Conservation (phyloP, 2,113 vertebrate species). For the Gavialis gangeticus region DNA sequence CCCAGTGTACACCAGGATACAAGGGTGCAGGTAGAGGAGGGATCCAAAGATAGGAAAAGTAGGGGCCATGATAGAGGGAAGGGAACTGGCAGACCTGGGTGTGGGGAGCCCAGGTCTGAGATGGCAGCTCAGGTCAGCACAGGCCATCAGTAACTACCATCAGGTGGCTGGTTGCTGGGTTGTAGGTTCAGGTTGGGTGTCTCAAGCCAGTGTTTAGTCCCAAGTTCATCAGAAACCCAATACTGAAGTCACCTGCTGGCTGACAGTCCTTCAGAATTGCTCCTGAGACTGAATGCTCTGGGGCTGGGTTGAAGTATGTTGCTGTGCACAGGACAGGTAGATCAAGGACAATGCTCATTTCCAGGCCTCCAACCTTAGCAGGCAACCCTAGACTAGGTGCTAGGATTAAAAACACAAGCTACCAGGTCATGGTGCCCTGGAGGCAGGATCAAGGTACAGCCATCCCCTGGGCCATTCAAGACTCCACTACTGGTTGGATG, state of each 20-base stretch:
- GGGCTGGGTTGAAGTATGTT: neutral
- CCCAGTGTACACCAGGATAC: neutral
- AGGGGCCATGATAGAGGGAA: neutral
- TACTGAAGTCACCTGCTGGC: too few relatives aligned
- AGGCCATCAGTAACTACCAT: fast-evolving
- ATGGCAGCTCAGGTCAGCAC: fast-evolving
- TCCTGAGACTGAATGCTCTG: neutral
- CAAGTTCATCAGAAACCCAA: neutral
- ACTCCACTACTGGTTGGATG: neutral
- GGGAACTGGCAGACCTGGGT: neutral
- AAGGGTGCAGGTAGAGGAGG: neutral
- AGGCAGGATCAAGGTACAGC: neutral
- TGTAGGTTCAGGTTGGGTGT: neutral
- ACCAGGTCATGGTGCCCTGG: neutral
- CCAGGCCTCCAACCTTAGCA: neutral
- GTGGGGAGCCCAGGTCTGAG: too few relatives aligned
- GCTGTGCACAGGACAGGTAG: neutral
- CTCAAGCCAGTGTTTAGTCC: neutral
- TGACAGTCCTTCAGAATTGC: too few relatives aligned
- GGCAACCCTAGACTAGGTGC: neutral
- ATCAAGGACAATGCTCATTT: too few relatives aligned
- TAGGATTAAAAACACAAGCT: neutral
- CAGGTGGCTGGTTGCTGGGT: neutral
- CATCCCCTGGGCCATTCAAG: neutral
- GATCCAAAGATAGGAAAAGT: neutral